Evolutionary conservation across 1,140 invertebrate species (phyloP), one percentile per base, ranked within the genome.

Genomic region (Ceratitis capitata): DNA sequence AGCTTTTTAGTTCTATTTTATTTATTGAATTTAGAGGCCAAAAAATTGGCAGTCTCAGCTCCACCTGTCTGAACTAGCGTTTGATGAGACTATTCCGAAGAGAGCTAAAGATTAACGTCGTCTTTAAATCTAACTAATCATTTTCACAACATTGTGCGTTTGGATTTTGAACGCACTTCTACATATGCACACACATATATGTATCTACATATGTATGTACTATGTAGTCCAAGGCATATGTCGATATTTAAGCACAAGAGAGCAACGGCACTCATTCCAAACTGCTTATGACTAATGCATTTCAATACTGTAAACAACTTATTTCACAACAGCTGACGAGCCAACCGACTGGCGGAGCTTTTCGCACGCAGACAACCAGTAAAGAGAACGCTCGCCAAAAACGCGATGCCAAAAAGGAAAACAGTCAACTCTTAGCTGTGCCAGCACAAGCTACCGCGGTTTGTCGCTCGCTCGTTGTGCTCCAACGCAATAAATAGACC

Each of bases 261-360:
- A n/a, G n/a, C n/a, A n/a, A n/a, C n/a, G n/a, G n/a, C n/a, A n/a
- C n/a, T 61, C 26, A 26, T 4, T 29, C 3, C 39, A 45, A 45
- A 45, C 23, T 45, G 1, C 16, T n/a, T 35, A 78, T 78, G 69
- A 78, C 69, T 78, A 78, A 78, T 45, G 12, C n/a, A 23, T 42
- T 74, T 42, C 69, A 74, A 45, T 74, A n/a, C 14, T 35, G 12
- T 64, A 64, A 39, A 64, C 69, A 74, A 74, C 7, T 45, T 35
- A 78, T 78, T 78, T 78, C 69, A 26, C 69, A 78, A 78, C 39
- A 23, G 39, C 39, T 78, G 69, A 78, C 29, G n/a, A n/a, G n/a
- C 42, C 10, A 3, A 23, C 9, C 35, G 3, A 23, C n/a, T 47
- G 10, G 4, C 10, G n/a, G 39, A 78, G 42, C 39, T 78, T 74